A percentile compares a stretch with the other conserved stretches of the same genome.
These are phyloP conservation scores for Ambastaia sidthimunki DNA, from an alignment of 2,797 vertebrate genomes.

Conservation along the genomic window DNA sequence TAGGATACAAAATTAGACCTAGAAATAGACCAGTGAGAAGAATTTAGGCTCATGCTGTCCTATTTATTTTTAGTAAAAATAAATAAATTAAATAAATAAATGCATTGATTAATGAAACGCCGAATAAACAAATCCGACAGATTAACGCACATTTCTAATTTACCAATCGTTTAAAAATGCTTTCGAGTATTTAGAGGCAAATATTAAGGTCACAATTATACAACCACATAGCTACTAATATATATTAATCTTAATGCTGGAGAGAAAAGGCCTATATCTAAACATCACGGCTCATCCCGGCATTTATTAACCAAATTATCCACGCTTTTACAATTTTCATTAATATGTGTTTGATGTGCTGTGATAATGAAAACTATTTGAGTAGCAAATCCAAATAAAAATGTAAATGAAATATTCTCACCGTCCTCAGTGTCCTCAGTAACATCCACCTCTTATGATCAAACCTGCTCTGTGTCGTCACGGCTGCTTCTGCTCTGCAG, in stretches of 20 bases:
- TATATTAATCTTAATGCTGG: background rate
- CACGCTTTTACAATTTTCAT: background rate
- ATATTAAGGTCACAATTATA: background rate
- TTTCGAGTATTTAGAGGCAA: background rate
- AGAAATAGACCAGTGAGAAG: background rate
- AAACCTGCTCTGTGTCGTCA: slow-evolving; percentile 23
- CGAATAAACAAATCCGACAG: background rate
- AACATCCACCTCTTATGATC: background rate
- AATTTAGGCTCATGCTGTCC: background rate
- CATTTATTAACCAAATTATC: background rate
- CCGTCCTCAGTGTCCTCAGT: background rate
- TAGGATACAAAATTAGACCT: background rate
- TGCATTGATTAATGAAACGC: background rate
- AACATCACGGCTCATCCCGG: background rate
- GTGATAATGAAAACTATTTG: no score
- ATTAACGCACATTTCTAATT: background rate
- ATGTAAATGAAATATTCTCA: background rate
- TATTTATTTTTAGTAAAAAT: background rate
- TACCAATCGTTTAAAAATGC: background rate
- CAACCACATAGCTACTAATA: background rate
- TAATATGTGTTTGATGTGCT: background rate
- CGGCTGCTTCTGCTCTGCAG: background rate
- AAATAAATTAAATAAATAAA: background rate
- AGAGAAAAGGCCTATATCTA: background rate
- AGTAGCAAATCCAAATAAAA: background rate